Evolutionary conservation across 92 coral and sea anemone genomes (phyloP).

Genomic region (Palythoa grandis): DNA sequence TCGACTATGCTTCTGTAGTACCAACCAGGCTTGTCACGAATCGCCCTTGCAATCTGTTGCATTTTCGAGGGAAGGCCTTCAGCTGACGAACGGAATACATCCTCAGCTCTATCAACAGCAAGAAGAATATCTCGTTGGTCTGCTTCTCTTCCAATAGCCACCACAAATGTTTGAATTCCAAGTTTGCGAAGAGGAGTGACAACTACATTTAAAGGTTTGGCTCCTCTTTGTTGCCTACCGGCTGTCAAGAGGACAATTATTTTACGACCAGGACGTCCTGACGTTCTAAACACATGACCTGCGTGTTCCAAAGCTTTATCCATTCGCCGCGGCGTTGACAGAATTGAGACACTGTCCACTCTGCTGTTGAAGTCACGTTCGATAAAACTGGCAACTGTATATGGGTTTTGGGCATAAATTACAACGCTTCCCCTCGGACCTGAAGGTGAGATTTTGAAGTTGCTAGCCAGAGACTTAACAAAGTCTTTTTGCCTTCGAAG

Average conservation of each 20-base stretch:
- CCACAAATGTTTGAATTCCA: constrained; percentile 75
- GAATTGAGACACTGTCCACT: constrained; percentile 48
- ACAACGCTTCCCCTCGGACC: constrained; percentile 70
- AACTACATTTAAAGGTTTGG: constrained; percentile 47
- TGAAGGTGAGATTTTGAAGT: constrained; percentile 55
- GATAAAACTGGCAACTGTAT: constrained; percentile 56
- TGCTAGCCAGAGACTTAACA: constrained; percentile 67
- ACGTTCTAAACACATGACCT: constrained; percentile 53
- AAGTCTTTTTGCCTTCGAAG: constrained; percentile 77
- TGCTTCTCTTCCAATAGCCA: constrained; percentile 67
- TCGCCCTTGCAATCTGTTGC: constrained; percentile 25
- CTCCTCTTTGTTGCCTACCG: constrained; percentile 55
- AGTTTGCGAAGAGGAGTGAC: constrained; percentile 60
- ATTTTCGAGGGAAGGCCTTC: background rate
- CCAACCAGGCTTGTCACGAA: constrained; percentile 33
- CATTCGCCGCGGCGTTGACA: constrained; percentile 53
- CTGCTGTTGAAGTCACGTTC: constrained; percentile 52
- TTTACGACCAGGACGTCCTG: constrained; percentile 76
- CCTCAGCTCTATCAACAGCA: constrained; percentile 42
- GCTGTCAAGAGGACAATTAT: constrained; percentile 75
- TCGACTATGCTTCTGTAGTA: background rate
- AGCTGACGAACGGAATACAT: constrained; percentile 36
- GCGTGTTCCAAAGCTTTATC: constrained; percentile 70
- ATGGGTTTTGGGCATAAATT: constrained; percentile 59
- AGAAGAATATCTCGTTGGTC: constrained; percentile 58